Evolutionary conservation across 1,140 invertebrate genomes (phyloP), one percentile per base, ranked within the genome.

Genomic region (Drosophila novamexicana): DNA sequence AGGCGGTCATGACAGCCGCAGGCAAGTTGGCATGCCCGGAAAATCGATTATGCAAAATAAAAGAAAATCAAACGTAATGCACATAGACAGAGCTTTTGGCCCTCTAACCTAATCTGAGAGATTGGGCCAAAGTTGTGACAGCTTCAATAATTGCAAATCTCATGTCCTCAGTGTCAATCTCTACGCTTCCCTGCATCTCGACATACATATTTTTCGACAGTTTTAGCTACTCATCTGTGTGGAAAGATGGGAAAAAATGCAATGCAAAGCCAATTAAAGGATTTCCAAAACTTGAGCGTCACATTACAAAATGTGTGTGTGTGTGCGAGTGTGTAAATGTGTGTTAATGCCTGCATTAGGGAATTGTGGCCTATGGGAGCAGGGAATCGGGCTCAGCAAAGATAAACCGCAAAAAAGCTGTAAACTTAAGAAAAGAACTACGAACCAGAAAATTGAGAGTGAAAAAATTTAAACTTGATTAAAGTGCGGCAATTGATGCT

Each of bases 191-290:
- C 34, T 18, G 4, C 22, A 5, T 29, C 22, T 47, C 34, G 42
- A 29, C 22, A 29, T 29, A 47, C 12, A 57, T 12, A 39, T 49
- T 47, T 4, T 54, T 7, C 32, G 32, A 59, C 34, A 52, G 67
- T 61, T 63, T 63, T 53, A 37, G 70, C 66, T 50, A 81, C 59
- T 78, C 82, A 88, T 73, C 59, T 52, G 34, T 39, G 61, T 22
- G 22, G 61, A 32, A 14, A 44, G 36, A 34, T 9, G 58, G 29
- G 18, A 40, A 52, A 16, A 53, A 78, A 79, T 34, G 22, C 42
- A 76, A 75, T 66, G 72, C 68, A 88, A 86, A 86, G 83, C 79
- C 83, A 86, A 86, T 86, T 86, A 86, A 82, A 88, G 83, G 83
- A 86, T 86, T 88, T 86, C 53, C 68, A 62, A 49, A 82, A 83